These are phyloP conservation scores for Sphaerodactylus townsendi DNA, from an alignment of 2,113 vertebrate species.

Conservation along the genomic window DNA sequence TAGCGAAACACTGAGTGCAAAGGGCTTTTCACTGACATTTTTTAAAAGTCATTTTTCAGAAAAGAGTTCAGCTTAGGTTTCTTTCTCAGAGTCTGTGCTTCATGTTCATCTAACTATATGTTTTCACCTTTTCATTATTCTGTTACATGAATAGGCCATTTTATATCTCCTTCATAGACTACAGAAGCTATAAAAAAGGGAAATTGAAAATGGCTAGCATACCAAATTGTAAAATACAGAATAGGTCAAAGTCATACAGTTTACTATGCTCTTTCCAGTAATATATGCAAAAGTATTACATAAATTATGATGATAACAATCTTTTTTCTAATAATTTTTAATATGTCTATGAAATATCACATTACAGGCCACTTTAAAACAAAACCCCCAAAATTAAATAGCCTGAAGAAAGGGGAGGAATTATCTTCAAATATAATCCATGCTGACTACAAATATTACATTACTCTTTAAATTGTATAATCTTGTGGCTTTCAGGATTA, in stretches of 20 bases:
- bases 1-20: neutral
- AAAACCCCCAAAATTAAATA: neutral
- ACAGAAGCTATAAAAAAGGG: slow-evolving; percentile 46
- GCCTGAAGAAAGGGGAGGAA: neutral
- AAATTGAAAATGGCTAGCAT: slow-evolving; percentile 43
- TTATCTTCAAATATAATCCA: slow-evolving; percentile 24
- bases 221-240: slow-evolving; percentile 54
- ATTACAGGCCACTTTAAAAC: neutral
- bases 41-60: neutral
- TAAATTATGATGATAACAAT: slow-evolving; percentile 30
- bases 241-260: slow-evolving; percentile 55
- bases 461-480: slow-evolving; percentile 22
- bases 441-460: slow-evolving; percentile 16
- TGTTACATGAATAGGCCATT: slow-evolving; percentile 37
- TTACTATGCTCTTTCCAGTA: slow-evolving; percentile 30
- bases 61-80: neutral
- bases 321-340: slow-evolving; percentile 57
- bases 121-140: slow-evolving; percentile 45
- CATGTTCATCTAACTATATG: slow-evolving; percentile 24
- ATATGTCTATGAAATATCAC: slow-evolving; percentile 48
- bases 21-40: neutral
- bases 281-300: slow-evolving; percentile 33
- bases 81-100: slow-evolving; percentile 33
- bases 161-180: slow-evolving; percentile 41
- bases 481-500: slow-evolving; percentile 10